These are phyloP conservation scores for Drosophila seguyi DNA, from an alignment of 1,140 invertebrate genomes.

Conservation along the genomic window DNA sequence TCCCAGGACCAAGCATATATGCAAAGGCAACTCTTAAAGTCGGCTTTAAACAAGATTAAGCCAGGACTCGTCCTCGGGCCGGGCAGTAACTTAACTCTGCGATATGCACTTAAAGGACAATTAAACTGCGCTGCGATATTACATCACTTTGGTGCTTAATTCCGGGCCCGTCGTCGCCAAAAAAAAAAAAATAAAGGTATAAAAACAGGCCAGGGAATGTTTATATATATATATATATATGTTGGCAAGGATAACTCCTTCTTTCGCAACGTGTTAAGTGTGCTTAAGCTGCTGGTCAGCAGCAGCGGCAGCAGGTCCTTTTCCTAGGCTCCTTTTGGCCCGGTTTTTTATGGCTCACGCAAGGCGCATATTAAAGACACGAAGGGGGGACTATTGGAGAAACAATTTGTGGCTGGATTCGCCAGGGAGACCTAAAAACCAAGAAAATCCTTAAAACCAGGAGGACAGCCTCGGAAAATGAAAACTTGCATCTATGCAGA, in stretches of 20 bases:
- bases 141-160: slow-evolving; percentile 10
- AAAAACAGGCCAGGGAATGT: slow-evolving; percentile 9
- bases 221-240: background rate
- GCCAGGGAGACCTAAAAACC: slow-evolving; percentile 17
- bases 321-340: slow-evolving; percentile 10
- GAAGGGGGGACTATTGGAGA: slow-evolving; percentile 37
- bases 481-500: slow-evolving; percentile 24
- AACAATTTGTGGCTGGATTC: slow-evolving; percentile 38
- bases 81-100: slow-evolving; percentile 4
- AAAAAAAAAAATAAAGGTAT: slow-evolving; percentile 14
- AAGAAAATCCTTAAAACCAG: background rate
- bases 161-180: background rate
- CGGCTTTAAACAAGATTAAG: too few relatives aligned
- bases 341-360: slow-evolving; percentile 57
- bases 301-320: background rate
- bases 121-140: slow-evolving; percentile 19
- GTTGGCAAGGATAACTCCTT: slow-evolving; percentile 18
- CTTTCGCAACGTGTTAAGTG: slow-evolving; percentile 70
- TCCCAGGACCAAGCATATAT: background rate
- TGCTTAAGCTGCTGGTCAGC: slow-evolving; percentile 57
- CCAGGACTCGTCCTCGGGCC: too few relatives aligned
- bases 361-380: slow-evolving; percentile 68
- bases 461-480: slow-evolving; percentile 1
- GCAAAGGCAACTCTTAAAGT: background rate
- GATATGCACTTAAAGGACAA: slow-evolving; percentile 29